These are phyloP conservation scores for Pollicipes pollicipes DNA, from an alignment of 1,140 invertebrate species.

Conservation along the genomic window DNA sequence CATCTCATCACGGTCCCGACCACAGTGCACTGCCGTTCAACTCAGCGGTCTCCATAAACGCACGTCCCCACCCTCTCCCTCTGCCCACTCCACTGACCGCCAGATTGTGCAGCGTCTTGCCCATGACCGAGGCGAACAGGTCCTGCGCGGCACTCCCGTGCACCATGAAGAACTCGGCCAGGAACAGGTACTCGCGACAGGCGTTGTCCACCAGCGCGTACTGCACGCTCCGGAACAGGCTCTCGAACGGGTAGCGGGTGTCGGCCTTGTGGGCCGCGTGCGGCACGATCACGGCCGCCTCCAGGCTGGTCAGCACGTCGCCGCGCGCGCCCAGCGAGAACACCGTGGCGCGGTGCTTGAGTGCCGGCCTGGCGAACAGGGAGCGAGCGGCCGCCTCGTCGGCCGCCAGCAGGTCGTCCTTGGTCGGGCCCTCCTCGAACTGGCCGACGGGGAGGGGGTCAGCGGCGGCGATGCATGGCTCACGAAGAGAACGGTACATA, in stretches of 20 bases:
- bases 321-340: slow-evolving; percentile 82
- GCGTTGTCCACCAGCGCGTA: slow-evolving; percentile 96
- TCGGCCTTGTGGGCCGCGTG: slow-evolving; percentile 53
- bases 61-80: no score
- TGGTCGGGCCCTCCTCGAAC: slow-evolving; percentile 40
- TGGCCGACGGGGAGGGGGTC: slow-evolving; percentile 22
- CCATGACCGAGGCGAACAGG: slow-evolving; percentile 83
- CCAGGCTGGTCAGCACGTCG: slow-evolving; percentile 63
- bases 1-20: no score
- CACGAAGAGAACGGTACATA: no score
- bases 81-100: slow-evolving; percentile 43
- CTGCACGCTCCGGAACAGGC: slow-evolving; percentile 85
- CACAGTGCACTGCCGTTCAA: no score
- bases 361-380: slow-evolving; percentile 41
- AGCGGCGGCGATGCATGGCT: no score
- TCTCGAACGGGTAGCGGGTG: slow-evolving; percentile 81
- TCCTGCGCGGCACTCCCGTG: slow-evolving; percentile 53
- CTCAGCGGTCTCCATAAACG: no score
- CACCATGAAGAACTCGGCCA: slow-evolving; percentile 91
- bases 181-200: slow-evolving; percentile 90
- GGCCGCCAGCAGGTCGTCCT: slow-evolving; percentile 88
- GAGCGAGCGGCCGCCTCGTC: slow-evolving; percentile 43
- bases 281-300: slow-evolving; percentile 90
- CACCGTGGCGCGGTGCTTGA: slow-evolving; percentile 24
- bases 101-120: slow-evolving; percentile 60